Evolutionary conservation across 2,888 invertebrate species (phyloP).

Genomic region (Blastobasis lacticolella): DNA sequence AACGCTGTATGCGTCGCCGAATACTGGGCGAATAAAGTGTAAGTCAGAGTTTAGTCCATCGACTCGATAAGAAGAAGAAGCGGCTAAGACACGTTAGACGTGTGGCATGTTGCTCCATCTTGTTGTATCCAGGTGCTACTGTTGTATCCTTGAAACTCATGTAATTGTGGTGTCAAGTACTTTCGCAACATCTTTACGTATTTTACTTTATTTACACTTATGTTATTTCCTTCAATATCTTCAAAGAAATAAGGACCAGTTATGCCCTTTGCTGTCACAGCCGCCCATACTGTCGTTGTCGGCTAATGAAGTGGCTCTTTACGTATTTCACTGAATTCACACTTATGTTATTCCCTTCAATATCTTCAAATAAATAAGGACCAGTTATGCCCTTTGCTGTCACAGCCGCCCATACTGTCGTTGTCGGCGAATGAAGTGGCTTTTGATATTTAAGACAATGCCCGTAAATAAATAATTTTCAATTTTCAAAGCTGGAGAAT

Average conservation of each 20-base stretch:
- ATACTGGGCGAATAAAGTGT: too few species aligned
- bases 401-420: conserved; percentile 10
- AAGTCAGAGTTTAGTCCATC: too few species aligned
- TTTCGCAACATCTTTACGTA: conserved; percentile 2
- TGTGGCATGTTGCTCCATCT: conserved; percentile 6
- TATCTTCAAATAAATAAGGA: too few species aligned
- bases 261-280: conserved; percentile 7
- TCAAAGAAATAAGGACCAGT: conserved; percentile 10
- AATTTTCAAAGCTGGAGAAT: too few species aligned
- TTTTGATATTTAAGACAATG: conserved; percentile 3
- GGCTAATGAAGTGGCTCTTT: conserved; percentile 3
- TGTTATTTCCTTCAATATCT: conserved; percentile 3
- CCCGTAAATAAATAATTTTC: background rate
- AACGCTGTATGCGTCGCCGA: too few species aligned
- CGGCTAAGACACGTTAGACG: conserved; percentile 4
- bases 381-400: conserved; percentile 5
- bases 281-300: conserved; percentile 9
- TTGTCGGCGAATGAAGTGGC: conserved; percentile 4
- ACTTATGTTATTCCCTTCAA: too few species aligned
- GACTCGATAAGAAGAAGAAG: conserved; percentile 1
- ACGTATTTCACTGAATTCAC: too few species aligned
- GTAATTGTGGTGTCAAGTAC: conserved; percentile 7
- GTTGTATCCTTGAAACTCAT: too few species aligned
- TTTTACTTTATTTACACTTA: conserved; percentile 5
- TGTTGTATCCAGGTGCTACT: conserved; percentile 5